These are phyloP conservation scores for Cantharis rufa DNA, from an alignment of 2,888 invertebrate species.

Conservation along the genomic window DNA sequence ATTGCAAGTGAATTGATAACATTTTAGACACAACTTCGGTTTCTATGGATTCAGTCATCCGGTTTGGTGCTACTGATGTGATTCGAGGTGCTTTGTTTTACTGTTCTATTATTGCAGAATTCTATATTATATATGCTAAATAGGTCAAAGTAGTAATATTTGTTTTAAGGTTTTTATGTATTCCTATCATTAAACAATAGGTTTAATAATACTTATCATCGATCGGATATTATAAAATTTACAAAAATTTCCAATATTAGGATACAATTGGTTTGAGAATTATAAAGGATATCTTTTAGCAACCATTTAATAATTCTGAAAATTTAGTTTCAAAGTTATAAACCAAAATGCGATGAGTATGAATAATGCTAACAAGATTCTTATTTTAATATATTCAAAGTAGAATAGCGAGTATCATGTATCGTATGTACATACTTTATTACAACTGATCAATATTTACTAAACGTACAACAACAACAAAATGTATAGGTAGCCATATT, in stretches of 20 bases:
- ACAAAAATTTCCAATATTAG: neutral
- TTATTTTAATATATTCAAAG: neutral
- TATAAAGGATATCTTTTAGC: neutral
- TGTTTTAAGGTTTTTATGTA: neutral
- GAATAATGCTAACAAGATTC: neutral
- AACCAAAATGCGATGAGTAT: neutral
- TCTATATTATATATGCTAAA: neutral
- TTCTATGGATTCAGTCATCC: neutral
- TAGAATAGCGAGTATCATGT: too few relatives aligned
- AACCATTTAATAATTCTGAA: neutral
- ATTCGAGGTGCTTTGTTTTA: constrained; percentile 7
- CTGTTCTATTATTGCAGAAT: constrained; percentile 2
- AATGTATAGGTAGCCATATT: too few relatives aligned
- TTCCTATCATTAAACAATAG: neutral
- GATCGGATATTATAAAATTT: neutral
- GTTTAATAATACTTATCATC: neutral
- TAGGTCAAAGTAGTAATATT: neutral
- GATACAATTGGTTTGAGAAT: neutral
- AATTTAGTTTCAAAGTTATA: neutral
- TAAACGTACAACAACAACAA: too few relatives aligned
- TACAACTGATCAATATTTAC: too few relatives aligned
- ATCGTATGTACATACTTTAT: too few relatives aligned
- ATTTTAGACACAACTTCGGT: neutral
- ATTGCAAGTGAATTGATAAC: neutral
- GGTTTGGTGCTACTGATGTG: constrained; percentile 7